Base-by-base conservation (phyloP, 2,797 vertebrate genomes). In the Meda fulgida region DNA sequence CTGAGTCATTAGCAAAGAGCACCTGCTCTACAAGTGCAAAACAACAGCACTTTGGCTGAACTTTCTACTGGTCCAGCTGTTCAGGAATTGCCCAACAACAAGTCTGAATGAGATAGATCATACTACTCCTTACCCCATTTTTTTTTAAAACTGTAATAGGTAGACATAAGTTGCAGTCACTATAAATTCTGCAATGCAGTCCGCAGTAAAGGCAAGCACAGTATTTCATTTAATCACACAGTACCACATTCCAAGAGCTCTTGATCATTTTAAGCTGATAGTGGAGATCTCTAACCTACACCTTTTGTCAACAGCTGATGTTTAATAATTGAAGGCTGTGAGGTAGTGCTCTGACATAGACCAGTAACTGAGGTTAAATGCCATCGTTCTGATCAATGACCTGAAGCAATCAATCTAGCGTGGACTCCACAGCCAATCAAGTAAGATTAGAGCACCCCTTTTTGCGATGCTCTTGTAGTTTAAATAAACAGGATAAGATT, bases 291-390 rank as follows among this genome's bases (percentile, higher is more conserved):
- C 21, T n/a, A 13, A 55, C 43, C 84, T 77, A 88, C 90, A 69
- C 87, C 89, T 81, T 89, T 40, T 51, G 78, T 89, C 84, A 70
- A 85, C 79, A 86, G 85, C 73, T 77, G 80, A 81, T 87, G 26
- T 89, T 87, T 83, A 89, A 86, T 73, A 83, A 72, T 69, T 34
- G 29, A 36, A 69, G 40, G 21, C 31, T 79, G 69, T 77, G 60
- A 16, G n/a, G 14, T 19, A 36, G 36, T 75, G 23, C 7, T 26
- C 23, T 36, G 38, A 53, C 21, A 48, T 75, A 40, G 26, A 26
- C 65, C 53, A 48, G 21, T 60, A 69, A 29, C 19, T 46, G 38
- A 70, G 38, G 29, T 67, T 11, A 77, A 48, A 67, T 48, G 29
- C 29, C 21, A 23, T 73, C 23, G 53, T 34, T 38, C 31, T 48